Evolutionary conservation across 2,113 vertebrate species (phyloP), one percentile per base, ranked within the genome.

Genomic region (Neotoma lepida): DNA sequence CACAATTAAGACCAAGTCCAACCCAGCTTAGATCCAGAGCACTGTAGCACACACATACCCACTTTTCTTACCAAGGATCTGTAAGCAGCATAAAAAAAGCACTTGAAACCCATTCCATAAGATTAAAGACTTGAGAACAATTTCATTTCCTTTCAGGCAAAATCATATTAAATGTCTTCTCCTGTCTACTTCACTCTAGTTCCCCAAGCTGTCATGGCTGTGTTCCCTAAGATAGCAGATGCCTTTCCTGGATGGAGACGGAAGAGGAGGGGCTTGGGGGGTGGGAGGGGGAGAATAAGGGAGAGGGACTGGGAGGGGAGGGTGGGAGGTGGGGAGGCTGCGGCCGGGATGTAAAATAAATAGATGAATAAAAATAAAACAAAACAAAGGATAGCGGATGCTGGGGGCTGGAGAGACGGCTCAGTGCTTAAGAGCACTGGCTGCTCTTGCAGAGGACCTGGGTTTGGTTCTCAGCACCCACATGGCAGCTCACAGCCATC

Each of bases 111-210:
- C n/a, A 71, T 92, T 73, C 82, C 28, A 26, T 70, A 93, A 95
- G 94, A 90, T 76, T 89, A 90, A 84, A 92, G 10, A 82, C 86
- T 68, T 93, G 39, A 56, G 81, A 73, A 81, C 39, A 71, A 76
- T 70, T 87, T 86, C 84, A 88, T 61, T 88, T 56, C 64, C n/a
- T 73, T 95, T 93, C 71, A n/a, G 71, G 64, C 14, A 90, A 77
- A 88, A 77, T 35, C 58, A 35, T n/a, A 51, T 41, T 61, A 63
- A 77, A n/a, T 24, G 17, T 90, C 73, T 94, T 63, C 30, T 80
- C 80, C 73, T 30, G 74, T 63, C 56, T 7, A 74, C 17, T 74
- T 91, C n/a, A 61, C 46, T 39, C 28, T 87, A 84, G 39, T 85
- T 89, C 77, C 49, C 58, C 64, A 76, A 12, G 49, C 41, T 33